Base-by-base conservation (phyloP, 2,113 vertebrate genomes). In the Oceanites oceanicus region DNA sequence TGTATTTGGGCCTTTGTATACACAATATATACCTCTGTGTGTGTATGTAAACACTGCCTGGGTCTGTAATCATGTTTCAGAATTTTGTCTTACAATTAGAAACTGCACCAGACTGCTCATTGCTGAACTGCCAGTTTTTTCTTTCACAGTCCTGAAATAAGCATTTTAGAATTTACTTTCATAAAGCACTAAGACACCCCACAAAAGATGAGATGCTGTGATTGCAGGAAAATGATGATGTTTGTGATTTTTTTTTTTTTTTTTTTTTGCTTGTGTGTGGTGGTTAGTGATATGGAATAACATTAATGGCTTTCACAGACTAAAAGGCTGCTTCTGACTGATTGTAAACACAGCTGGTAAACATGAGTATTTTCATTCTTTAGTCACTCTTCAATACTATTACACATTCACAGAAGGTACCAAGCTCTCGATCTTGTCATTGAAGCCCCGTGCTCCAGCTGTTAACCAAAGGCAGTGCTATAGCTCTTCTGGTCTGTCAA, bases 331-430 rank as follows among this genome's bases (percentile, higher is more conserved):
- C 74, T 91, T 56, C 81, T 79, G 42, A 26, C 56, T 42, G 63
- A 18, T 29, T 50, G 84, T 93, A 93, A 96, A 93, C 86, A 84
- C 90, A 94, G 86, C 86, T 91, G 86, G 44, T 68, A 82, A 95
- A 85, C 23, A 49, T 0, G 6, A 61, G 22, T 84, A 4, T 85
- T 72, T 79, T 53, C 70, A 42, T 76, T 79, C 71, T 80, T 61
- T 6, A 90, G 53, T 66, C 36, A 4, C 12, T 74, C 10, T 59
- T 77, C 67, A 63, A 4, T 89, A 55, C 55, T 81, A 8, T 13
- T 70, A 7, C 10, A 45, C 17, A 8, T 59, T 81, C 19, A 18
- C 40, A 73, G 84, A 56, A 88, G 67, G 55, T 90, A 79, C 32
- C 29, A 50, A 88, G 40, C 49, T 42, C 68, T 84, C 18, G 4